These are phyloP conservation scores for Unio delphinus DNA, from an alignment of 2,888 invertebrate species.

Conservation along the genomic window DNA sequence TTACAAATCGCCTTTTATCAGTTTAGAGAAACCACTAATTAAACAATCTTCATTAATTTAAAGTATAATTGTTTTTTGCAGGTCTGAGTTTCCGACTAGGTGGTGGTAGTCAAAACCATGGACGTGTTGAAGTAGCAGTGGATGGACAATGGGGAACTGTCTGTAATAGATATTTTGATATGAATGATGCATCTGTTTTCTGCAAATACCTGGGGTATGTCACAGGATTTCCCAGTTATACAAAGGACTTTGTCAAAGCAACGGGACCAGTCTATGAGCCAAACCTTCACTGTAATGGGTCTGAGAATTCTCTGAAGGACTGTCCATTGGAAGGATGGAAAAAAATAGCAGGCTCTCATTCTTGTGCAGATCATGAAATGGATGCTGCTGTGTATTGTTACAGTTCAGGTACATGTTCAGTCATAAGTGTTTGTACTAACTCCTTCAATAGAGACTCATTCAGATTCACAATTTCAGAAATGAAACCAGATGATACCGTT, in stretches of 20 bases:
- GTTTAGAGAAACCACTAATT: no score
- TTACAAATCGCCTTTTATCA: no score
- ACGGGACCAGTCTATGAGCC: constrained; percentile 57
- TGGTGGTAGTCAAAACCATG: constrained; percentile 39
- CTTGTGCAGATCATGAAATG: constrained; percentile 43
- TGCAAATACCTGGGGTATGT: constrained; percentile 45
- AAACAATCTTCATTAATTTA: no score
- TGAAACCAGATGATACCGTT: no score
- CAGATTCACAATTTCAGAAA: no score
- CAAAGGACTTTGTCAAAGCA: constrained; percentile 23
- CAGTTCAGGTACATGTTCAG: constrained; percentile 39
- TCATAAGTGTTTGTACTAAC: not conserved
- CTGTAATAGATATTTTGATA: constrained; percentile 83
- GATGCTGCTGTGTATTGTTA: constrained; percentile 57
- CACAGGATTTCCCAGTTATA: constrained; percentile 45
- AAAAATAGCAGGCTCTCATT: constrained; percentile 16
- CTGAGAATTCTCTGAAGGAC: constrained; percentile 37
- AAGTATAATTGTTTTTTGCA: constrained; percentile 16
- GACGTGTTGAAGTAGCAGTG: constrained; percentile 79
- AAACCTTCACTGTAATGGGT: constrained; percentile 52
- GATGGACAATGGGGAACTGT: constrained; percentile 80
- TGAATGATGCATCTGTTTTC: constrained; percentile 78
- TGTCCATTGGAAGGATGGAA: constrained; percentile 59
- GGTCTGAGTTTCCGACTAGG: constrained; percentile 50
- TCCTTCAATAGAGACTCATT: not conserved